Percentiles rank a stretch among this genome's conserved stretches.
phyloP scores from a whole-genome alignment of 2,113 vertebrate species.

The Ornithorhynchus anatinus region DNA sequence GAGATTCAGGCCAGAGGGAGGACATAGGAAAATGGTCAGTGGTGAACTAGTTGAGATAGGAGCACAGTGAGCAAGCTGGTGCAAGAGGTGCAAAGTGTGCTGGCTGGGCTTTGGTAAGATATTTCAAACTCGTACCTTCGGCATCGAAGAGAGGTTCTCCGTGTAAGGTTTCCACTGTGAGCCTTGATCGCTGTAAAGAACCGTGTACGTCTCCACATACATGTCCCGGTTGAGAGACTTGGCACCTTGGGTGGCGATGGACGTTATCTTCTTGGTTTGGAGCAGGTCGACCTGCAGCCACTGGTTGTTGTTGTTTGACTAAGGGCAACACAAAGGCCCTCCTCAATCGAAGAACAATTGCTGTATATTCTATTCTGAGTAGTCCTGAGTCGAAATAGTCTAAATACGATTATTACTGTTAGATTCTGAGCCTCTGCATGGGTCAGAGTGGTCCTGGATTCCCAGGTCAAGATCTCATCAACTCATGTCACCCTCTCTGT shows the following conservation, averaged over 20 bases:
- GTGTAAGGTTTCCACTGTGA: conserved; percentile 81
- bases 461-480: too few species aligned
- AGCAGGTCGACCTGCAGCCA: conserved; percentile 92
- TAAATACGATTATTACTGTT: too few species aligned
- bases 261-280: conserved; percentile 87
- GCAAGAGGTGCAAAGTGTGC: too few species aligned
- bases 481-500: too few species aligned
- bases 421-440: too few species aligned
- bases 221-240: conserved; percentile 76
- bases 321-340: conserved; percentile 3
- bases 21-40: too few species aligned
- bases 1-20: too few species aligned
- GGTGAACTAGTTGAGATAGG: too few species aligned
- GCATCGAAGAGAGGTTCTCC: conserved; percentile 62
- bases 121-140: conserved; percentile 72
- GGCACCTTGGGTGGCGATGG: conserved; percentile 87
- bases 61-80: too few species aligned
- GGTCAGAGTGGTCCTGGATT: too few species aligned
- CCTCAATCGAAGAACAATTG: neutral
- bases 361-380: neutral
- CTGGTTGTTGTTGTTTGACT: conserved; percentile 82
- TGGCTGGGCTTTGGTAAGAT: too few species aligned
- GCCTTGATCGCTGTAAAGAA: conserved; percentile 82
- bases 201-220: conserved; percentile 80
- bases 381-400: neutral